Conservation (phyloP, 2,797 vertebrate species). For the Acipenser transmontanus region DNA sequence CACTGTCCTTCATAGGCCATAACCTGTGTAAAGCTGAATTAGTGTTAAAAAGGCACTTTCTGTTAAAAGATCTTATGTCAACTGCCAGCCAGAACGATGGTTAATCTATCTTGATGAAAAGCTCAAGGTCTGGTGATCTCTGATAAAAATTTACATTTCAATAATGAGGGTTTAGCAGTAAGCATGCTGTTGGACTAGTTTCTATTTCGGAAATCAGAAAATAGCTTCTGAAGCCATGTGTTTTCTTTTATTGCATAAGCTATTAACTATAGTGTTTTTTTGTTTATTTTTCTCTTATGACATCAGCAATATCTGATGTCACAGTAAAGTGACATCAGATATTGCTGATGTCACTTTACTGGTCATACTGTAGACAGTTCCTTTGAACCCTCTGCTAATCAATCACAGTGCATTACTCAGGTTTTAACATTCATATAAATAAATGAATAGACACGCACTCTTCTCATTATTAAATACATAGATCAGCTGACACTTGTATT, state of each 20-base stretch:
- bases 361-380: no score
- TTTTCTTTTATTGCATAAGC: not conserved
- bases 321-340: no score
- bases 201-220: not conserved
- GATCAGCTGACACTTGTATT: no score
- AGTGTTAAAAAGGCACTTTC: not conserved
- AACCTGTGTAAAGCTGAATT: not conserved
- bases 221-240: not conserved
- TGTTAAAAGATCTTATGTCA: not conserved
- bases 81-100: not conserved
- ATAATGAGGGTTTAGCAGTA: not conserved
- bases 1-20: not conserved
- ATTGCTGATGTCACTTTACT: no score
- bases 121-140: constrained; percentile 1
- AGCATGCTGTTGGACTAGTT: not conserved
- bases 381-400: no score
- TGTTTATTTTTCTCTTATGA: no score
- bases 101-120: not conserved
- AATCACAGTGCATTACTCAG: no score
- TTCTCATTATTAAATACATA: no score
- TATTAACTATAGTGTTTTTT: no score
- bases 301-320: no score
- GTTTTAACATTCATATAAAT: no score
- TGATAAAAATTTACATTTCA: not conserved
- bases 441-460: no score